Base-by-base conservation (phyloP, 2,113 vertebrate species). In the rat (Rattus norvegicus) region DNA sequence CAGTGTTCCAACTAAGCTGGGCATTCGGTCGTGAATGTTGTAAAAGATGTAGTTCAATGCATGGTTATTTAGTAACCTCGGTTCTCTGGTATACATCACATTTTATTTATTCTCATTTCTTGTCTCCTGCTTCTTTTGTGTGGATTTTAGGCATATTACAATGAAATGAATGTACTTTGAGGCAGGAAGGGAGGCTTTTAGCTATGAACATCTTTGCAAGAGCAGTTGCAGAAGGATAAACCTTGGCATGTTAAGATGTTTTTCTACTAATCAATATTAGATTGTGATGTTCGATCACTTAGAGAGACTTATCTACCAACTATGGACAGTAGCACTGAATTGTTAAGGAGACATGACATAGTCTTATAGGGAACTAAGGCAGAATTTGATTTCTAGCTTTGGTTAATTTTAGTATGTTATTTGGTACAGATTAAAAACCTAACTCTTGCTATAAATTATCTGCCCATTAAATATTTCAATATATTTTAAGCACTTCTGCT, bases 261-360 rank as follows among this genome's bases (percentile, higher is more conserved):
- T 61, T 84, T 77, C 52, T 84, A 67, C 49, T 26, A 69, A 67
- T 85, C 5, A 30, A 17, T 96, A 87, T 7, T 91, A 73, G 63
- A 54, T 85, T 93, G 91, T 77, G 79, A 67, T 54, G 65, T 91
- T 91, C 5, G 9, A 22, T 91, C 85, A 91, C 69, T 56, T 36
- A 36, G 61, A 76, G 54, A 79, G 67, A 30, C 54, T 89, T 79
- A 77, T 95, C 33, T 88, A 70, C 63, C 79, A 93, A 95, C 70
- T 65, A 14, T 70, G 14, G 73, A 67, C 76, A 77, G 70, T 26
- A 93, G 59, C 56, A 75, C 16, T 86, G 22, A 14, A 30, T 84
- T 96, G 65, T 73, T 95, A 94, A 94, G 63, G 36, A 90, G 70
- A 73, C 95, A 30, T 87, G 65, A 73, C 95, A 30, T 87, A 91